Evolutionary conservation across 2,888 invertebrate species (phyloP).

Genomic region (Chrysina gloriosa): DNA sequence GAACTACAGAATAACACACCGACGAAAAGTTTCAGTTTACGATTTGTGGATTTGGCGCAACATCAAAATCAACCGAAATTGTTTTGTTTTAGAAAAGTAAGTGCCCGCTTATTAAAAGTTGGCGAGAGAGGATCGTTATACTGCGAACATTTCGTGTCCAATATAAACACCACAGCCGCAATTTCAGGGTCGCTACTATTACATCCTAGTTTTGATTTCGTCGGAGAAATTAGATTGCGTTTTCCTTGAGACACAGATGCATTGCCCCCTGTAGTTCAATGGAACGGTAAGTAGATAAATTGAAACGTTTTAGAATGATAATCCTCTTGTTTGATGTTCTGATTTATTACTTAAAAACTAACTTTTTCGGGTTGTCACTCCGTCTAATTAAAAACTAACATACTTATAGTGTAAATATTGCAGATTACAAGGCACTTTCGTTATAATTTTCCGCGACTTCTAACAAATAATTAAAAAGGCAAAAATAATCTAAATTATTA

Average conservation of each 20-base stretch:
- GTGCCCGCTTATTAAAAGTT: constrained; percentile 1
- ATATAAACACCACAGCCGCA: constrained; percentile 7
- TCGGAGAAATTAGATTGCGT: background rate
- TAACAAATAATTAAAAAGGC: too few relatives aligned
- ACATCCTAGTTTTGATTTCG: background rate
- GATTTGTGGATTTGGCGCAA: background rate
- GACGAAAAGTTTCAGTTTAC: background rate
- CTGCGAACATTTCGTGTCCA: background rate
- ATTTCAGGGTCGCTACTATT: background rate
- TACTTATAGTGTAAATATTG: too few relatives aligned
- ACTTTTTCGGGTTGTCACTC: too few relatives aligned
- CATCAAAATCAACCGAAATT: constrained; percentile 10
- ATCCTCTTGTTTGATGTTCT: too few relatives aligned
- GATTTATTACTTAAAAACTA: too few relatives aligned
- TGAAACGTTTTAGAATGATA: too few relatives aligned
- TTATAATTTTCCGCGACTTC: too few relatives aligned
- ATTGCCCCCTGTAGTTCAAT: background rate
- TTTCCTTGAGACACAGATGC: background rate
- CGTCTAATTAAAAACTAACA: too few relatives aligned
- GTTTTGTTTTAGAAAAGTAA: constrained; percentile 11
- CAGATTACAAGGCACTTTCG: too few relatives aligned
- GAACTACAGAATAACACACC: background rate
- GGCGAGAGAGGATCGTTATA: background rate
- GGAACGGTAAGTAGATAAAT: constrained; percentile 25
- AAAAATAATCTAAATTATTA: too few relatives aligned